Conservation (phyloP, 92 coral and sea anemone genomes). For the Umimayanthus chanpuru region DNA sequence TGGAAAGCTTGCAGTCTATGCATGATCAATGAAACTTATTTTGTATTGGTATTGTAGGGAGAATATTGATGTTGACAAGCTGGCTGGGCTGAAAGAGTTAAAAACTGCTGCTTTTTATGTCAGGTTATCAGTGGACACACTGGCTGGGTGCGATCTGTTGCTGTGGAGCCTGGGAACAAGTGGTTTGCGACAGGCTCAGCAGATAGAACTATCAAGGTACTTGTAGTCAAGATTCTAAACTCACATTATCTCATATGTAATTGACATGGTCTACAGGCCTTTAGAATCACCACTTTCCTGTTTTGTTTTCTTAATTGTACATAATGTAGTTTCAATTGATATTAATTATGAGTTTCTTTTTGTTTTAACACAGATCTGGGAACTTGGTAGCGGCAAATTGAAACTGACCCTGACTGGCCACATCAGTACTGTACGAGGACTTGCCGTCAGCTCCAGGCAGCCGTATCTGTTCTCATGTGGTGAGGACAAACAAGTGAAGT, state of each 20-base stretch:
- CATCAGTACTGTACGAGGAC: slow-evolving; percentile 96
- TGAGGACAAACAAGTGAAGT: slow-evolving; percentile 96
- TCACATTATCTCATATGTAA: not conserved
- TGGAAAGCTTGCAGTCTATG: too few relatives aligned
- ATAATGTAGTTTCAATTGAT: too few relatives aligned
- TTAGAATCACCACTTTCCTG: not conserved
- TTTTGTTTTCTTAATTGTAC: not conserved
- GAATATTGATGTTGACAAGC: too few relatives aligned
- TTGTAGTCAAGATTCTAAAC: not conserved
- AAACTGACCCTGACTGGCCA: slow-evolving; percentile 97
- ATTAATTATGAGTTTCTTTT: not conserved
- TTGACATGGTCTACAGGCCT: not conserved
- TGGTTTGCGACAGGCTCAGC: slow-evolving; percentile 99
- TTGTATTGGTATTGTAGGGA: too few relatives aligned
- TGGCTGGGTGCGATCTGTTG: slow-evolving; percentile 99
- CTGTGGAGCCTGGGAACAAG: slow-evolving; percentile 98
- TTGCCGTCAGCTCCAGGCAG: slow-evolving; percentile 94
- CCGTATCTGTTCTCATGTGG: slow-evolving; percentile 98
- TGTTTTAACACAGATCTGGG: slow-evolving; percentile 80
- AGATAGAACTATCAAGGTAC: slow-evolving; percentile 96
- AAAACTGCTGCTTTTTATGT: not conserved
- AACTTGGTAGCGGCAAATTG: slow-evolving; percentile 94
- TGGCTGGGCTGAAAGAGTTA: too few relatives aligned
- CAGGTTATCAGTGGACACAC: slow-evolving; percentile 99
- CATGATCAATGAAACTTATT: too few relatives aligned